Evolutionary conservation across 1,140 invertebrate species (phyloP).

Genomic region (Solen grandis): DNA sequence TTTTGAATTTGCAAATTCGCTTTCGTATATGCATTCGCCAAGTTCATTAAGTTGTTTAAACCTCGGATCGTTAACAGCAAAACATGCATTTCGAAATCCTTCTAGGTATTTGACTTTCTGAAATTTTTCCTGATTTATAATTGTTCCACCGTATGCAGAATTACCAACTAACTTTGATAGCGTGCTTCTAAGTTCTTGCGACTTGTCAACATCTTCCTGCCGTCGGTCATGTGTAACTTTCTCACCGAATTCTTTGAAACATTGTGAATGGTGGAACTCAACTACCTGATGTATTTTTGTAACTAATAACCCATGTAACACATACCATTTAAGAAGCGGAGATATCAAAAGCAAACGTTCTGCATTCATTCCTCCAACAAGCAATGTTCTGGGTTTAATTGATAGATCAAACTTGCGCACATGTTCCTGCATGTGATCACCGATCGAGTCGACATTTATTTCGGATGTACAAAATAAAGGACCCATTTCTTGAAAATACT

Average conservation of each 20-base stretch:
- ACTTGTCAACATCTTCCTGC: neutral
- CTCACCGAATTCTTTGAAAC: slow-evolving; percentile 16
- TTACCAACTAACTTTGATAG: neutral
- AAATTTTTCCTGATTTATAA: neutral
- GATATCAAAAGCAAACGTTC: no score
- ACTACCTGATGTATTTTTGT: no score
- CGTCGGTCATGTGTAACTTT: neutral
- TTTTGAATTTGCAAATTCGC: no score
- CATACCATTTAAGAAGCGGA: no score
- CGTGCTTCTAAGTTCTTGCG: neutral
- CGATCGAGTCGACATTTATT: slow-evolving; percentile 14
- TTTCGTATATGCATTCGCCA: no score
- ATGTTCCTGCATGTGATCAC: slow-evolving; percentile 28
- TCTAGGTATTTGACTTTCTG: neutral
- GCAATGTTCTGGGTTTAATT: no score
- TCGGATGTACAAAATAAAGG: slow-evolving; percentile 21
- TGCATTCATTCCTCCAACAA: no score
- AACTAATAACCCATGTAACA: no score
- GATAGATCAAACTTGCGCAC: neutral
- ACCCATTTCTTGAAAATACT: neutral
- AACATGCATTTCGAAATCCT: neutral
- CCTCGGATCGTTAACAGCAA: no score
- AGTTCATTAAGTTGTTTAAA: no score
- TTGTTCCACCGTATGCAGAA: neutral
- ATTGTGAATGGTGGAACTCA: no score